A percentile compares a stretch with the other conserved stretches of the same genome.
These are phyloP conservation scores for Cryptotermes secundus DNA, from an alignment of 1,140 invertebrate genomes.

Conservation along the genomic window DNA sequence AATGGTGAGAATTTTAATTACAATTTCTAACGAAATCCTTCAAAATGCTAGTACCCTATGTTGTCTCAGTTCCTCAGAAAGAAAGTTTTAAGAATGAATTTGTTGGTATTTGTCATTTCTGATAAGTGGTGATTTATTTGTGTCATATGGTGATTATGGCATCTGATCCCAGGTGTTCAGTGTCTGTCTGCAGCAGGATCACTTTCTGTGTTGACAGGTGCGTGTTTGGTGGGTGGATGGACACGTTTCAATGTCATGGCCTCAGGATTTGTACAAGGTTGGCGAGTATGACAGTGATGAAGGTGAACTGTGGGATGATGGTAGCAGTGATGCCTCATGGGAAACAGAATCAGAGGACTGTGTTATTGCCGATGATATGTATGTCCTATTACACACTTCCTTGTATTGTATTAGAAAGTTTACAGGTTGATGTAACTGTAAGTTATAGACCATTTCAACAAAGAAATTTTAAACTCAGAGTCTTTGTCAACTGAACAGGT, in stretches of 20 bases:
- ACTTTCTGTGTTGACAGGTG: conserved; percentile 42
- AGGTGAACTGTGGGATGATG: conserved; percentile 74
- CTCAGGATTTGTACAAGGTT: conserved; percentile 78
- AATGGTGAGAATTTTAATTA: conserved; percentile 43
- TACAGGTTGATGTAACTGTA: too few species aligned
- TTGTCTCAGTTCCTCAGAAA: background rate
- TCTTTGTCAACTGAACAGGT: too few species aligned
- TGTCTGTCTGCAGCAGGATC: background rate
- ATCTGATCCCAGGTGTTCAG: background rate
- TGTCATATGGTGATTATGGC: too few species aligned
- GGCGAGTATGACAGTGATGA: conserved; percentile 78
- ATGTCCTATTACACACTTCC: background rate
- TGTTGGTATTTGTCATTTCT: too few species aligned
- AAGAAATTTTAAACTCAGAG: too few species aligned
- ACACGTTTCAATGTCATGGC: conserved; percentile 83
- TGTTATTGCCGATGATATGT: conserved; percentile 38
- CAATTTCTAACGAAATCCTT: background rate
- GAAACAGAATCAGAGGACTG: conserved; percentile 72
- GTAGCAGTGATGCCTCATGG: conserved; percentile 63
- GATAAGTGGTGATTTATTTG: too few species aligned
- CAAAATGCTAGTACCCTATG: background rate
- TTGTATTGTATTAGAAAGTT: too few species aligned
- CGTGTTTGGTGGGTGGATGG: conserved; percentile 87
- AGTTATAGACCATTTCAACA: too few species aligned
- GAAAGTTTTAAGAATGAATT: background rate